These are phyloP conservation scores for Synaphobranchus kaupii DNA, from an alignment of 2,797 vertebrate species.

Conservation along the genomic window DNA sequence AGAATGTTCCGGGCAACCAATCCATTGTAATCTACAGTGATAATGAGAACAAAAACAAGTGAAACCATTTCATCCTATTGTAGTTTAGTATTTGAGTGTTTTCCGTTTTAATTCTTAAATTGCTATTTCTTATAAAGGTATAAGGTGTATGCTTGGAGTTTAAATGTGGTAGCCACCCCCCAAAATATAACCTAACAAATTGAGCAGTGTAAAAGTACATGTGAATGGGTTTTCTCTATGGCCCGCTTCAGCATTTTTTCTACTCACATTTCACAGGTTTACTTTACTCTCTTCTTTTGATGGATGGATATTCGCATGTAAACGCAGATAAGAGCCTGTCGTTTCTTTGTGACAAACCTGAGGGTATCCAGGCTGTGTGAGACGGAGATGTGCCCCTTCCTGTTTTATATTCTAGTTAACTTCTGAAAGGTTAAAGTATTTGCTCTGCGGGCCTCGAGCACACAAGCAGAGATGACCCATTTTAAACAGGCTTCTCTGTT, in stretches of 20 bases:
- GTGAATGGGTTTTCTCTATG: neutral
- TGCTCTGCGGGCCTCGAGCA: neutral
- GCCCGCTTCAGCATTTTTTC: neutral
- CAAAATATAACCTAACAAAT: neutral
- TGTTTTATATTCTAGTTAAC: neutral
- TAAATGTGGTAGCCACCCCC: neutral
- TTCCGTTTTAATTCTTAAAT: neutral
- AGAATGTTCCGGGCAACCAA: neutral
- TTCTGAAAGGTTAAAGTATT: slow-evolving; percentile 17
- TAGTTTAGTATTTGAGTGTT: neutral
- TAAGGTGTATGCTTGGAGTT: neutral
- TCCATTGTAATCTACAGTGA: neutral
- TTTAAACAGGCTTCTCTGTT: slow-evolving; percentile 21
- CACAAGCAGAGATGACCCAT: slow-evolving; percentile 3
- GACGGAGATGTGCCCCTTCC: neutral
- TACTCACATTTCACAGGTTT: neutral
- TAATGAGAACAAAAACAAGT: neutral
- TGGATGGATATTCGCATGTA: neutral
- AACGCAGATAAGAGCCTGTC: neutral
- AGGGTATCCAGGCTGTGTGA: slow-evolving; percentile 4
- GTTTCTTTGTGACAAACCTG: neutral
- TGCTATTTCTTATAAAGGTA: neutral
- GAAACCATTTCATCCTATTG: neutral
- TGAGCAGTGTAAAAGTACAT: neutral
- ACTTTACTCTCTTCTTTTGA: neutral